Evolutionary conservation across 2,113 vertebrate genomes (phyloP), one percentile per base, ranked within the genome.

Genomic region (Caranx melampygus): DNA sequence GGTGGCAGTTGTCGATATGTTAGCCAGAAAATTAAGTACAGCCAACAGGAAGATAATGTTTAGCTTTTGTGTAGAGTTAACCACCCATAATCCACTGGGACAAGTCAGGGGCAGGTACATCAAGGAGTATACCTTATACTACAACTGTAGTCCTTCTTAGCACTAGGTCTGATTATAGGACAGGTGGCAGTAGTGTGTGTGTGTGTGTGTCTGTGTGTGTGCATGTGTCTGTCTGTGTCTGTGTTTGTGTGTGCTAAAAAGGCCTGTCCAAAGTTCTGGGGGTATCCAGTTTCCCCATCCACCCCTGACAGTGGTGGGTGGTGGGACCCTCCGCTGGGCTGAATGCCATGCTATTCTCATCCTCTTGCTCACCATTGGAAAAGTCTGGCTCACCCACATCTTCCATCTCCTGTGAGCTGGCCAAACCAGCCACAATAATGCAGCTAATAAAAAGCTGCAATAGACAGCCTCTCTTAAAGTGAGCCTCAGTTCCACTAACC

Each of bases 271-370:
- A 66, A 49, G 68, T 72, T 83, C 52, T 35, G 49, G 20, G 64
- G 86, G 88, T 90, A 58, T 93, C 78, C 26, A 18, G 76, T 91
- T 92, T 72, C 87, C 54, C 54, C 59, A n/a, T 76, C 78, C 58
- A 51, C 55, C 78, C 62, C 69, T 62, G 61, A 83, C 51, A 72
- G 81, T 65, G 37, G 44, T 59, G 65, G 84, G 63, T n/a, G 54
- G 82, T n/a, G 54, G 82, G 79, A 75, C 72, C 55, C 14, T 65
- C 40, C 44, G 0, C 75, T 83, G 81, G 84, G 85, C 88, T 80
- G 59, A 71, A 76, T 90, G 88, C 79, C 88, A 86, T 75, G 88
- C 79, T 92, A 92, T 90, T 93, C 88, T 91, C 80, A 91, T 90
- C 82, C 76, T 15, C 42, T 49, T 35, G 60, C 59, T 82, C 44